Evolutionary conservation across 2,113 vertebrate genomes (phyloP).

Genomic region (Zosterops pallidus): DNA sequence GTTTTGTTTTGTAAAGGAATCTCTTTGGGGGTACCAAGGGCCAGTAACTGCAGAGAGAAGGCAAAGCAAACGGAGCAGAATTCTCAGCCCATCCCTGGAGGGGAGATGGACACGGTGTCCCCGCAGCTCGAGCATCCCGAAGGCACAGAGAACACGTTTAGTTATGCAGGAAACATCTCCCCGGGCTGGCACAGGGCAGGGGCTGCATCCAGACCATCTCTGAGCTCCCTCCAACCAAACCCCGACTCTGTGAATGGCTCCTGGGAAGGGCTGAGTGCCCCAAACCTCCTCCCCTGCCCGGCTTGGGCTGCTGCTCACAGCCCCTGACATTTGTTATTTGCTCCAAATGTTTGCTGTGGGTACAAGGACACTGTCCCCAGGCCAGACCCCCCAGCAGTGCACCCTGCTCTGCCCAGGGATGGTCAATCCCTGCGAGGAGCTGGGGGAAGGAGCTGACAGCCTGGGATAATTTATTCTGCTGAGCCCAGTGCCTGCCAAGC

Average conservation of each 20-base stretch:
- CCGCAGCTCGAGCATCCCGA: not conserved
- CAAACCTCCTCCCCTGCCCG: not conserved
- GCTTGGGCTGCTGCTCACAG: not conserved
- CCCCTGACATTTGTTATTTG: not conserved
- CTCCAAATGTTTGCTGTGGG: slow-evolving; percentile 6
- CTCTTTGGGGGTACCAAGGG: not conserved
- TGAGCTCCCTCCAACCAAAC: not conserved
- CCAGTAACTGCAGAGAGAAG: not conserved
- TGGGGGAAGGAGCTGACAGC: not conserved
- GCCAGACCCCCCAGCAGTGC: not conserved
- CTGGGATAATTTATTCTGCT: slow-evolving; percentile 46
- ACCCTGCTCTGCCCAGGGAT: not conserved
- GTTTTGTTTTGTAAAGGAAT: not conserved
- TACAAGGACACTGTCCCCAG: not conserved
- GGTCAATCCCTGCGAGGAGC: not conserved
- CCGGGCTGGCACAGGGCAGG: not conserved
- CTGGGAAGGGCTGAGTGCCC: not conserved
- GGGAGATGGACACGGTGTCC: not conserved
- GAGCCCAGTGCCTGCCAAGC: slow-evolving; percentile 54
- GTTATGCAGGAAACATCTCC: slow-evolving; percentile 31
- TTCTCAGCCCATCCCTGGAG: not conserved
- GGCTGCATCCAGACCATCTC: not conserved
- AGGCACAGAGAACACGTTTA: not conserved
- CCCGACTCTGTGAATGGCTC: not conserved
- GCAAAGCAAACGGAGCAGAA: not conserved